Base-by-base conservation (phyloP, 2,888 invertebrate genomes). In the Amblyjoppa proteus region DNA sequence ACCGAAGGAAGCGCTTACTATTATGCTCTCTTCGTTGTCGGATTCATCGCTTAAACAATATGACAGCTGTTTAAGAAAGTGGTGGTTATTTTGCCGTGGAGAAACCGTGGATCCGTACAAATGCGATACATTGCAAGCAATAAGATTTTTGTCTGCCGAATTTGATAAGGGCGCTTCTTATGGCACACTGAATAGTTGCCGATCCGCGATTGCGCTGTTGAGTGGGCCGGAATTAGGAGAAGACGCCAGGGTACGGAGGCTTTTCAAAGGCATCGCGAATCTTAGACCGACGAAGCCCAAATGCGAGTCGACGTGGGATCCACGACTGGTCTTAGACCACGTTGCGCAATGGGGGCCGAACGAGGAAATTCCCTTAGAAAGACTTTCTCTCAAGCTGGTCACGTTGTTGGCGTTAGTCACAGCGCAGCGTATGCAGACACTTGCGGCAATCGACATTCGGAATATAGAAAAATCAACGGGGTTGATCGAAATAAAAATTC, bases 401-500 rank as follows among this genome's bases (percentile, higher is more conserved):
- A 31, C 31, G 4, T 31, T 31, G 31, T 66, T 83, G 25, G 77
- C 85, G 0, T 76, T 85, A 53, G 58, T 70, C 9, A 83, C 83
- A 2, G 80, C 53, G 0, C 80, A 85, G 11, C 76, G 85, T 13
- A 85, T 85, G 83, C 85, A 83, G 31, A 74, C 83, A 5, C 75
- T 83, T 3, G n/a, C 80, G 5, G 28, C 45, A 41, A 83, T 85
- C 38, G 66, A 85, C 31, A 80, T 85, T 49, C 16, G 28, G 11
- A 74, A 83, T 49, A 68, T 86, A 7, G 28, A 28, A 9, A 61
- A 31, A 58, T 51, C 51, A 3, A 16, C 41, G 13, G n/a, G 45
- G 2, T n/a, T 25, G 11, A 71, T 85, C 9, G 78, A 83, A 38
- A 88, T 87, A n/a, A 83, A 80, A 45, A 87, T 87, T 20, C 82